Percentiles rank a stretch among this genome's conserved stretches.
These are phyloP conservation scores for Sphaeramia orbicularis DNA, from an alignment of 2,797 vertebrate species.

Conservation along the genomic window DNA sequence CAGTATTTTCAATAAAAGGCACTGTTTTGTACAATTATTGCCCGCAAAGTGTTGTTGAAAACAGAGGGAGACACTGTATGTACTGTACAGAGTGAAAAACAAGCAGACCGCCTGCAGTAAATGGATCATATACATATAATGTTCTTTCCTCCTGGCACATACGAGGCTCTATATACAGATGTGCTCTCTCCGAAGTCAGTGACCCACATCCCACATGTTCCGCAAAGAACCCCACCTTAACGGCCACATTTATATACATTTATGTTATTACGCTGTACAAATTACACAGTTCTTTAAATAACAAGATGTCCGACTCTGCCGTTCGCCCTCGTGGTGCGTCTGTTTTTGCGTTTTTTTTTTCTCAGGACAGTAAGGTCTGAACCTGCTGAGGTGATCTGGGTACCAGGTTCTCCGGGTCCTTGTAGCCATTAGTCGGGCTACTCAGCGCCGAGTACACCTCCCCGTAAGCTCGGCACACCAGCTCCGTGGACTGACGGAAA, in stretches of 20 bases:
- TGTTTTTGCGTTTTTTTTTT: background rate
- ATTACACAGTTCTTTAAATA: conserved; percentile 57
- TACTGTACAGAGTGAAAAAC: conserved; percentile 31
- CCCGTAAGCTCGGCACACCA: conserved; percentile 93
- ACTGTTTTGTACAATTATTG: conserved; percentile 55
- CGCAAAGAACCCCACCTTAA: conserved; percentile 51
- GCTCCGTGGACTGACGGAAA: conserved; percentile 93
- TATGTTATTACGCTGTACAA: conserved; percentile 50
- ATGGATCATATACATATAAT: conserved; percentile 32
- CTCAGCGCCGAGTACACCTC: conserved; percentile 92
- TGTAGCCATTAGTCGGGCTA: conserved; percentile 88
- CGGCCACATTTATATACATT: conserved; percentile 53
- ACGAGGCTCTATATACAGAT: conserved; percentile 30
- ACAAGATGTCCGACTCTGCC: conserved; percentile 6
- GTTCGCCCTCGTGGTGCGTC: background rate
- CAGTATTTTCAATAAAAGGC: conserved; percentile 37
- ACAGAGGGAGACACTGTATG: conserved; percentile 7
- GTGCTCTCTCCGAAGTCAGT: conserved; percentile 38
- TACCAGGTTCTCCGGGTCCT: conserved; percentile 90
- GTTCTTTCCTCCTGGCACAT: conserved; percentile 33
- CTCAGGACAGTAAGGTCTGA: conserved; percentile 91
- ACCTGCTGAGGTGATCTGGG: conserved; percentile 95
- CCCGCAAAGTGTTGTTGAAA: conserved; percentile 26
- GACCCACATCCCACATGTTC: conserved; percentile 43
- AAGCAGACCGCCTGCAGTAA: conserved; percentile 2